phyloP scores from a whole-genome alignment of 2,113 vertebrate species.

The Canis aureus region DNA sequence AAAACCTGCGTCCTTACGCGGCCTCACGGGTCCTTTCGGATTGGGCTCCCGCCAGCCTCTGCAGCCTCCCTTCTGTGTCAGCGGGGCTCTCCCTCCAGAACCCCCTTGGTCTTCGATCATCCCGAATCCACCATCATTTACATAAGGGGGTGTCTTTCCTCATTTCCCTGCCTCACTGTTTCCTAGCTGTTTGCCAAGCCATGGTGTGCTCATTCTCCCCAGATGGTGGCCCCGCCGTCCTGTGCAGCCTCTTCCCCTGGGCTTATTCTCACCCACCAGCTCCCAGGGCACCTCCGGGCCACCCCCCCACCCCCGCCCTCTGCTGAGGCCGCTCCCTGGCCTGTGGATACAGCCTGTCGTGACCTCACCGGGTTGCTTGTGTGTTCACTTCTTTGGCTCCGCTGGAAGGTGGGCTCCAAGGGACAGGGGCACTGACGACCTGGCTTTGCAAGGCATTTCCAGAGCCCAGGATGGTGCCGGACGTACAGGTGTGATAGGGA shows the following conservation, averaged over 20 bases:
- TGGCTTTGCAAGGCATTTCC: background rate
- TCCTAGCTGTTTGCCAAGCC: background rate
- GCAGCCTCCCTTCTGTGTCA: background rate
- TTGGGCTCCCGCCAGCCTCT: background rate
- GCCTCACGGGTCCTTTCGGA: background rate
- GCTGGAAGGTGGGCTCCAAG: background rate
- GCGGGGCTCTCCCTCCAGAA: no score
- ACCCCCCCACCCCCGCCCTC: no score
- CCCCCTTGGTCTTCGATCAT: background rate
- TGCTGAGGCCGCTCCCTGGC: background rate
- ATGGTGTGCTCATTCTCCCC: background rate
- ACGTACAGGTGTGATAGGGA: background rate
- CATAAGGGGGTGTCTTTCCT: background rate
- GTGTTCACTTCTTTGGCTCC: background rate
- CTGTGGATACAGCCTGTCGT: background rate
- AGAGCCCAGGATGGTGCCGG: background rate
- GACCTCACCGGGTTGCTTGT: background rate
- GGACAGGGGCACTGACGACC: background rate
- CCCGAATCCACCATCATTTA: background rate
- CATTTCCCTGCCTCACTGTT: background rate
- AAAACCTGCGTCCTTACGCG: background rate
- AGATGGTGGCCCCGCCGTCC: background rate
- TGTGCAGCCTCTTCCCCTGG: background rate
- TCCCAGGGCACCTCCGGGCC: background rate
- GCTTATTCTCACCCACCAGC: background rate